phyloP scores from a whole-genome alignment of 2,113 vertebrate species.

The Pygathrix nemaeus region DNA sequence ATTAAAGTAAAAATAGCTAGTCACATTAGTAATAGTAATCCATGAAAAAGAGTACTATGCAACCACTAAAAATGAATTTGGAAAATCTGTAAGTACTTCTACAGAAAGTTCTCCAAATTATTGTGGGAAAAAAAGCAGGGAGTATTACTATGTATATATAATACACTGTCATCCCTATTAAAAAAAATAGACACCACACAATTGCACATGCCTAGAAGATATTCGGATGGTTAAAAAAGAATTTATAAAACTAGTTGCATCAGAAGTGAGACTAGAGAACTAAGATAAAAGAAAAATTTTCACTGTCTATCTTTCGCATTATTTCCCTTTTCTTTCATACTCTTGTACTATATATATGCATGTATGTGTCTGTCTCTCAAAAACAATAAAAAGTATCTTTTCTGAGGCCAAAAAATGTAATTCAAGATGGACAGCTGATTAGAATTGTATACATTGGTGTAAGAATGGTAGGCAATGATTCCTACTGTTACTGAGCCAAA shows the following conservation, averaged over 20 bases:
- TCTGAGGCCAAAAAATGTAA: neutral
- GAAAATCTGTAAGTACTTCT: neutral
- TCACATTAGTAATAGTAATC: neutral
- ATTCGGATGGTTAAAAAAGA: neutral
- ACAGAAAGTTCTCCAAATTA: neutral
- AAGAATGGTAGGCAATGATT: neutral
- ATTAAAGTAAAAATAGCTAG: neutral
- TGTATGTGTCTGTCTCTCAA: neutral
- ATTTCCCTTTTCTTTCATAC: slow-evolving; percentile 12
- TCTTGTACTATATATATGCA: neutral
- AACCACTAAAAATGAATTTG: neutral
- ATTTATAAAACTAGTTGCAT: neutral
- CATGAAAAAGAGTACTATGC: neutral
- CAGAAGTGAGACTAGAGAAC: neutral
- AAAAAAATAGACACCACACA: neutral
- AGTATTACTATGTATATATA: neutral
- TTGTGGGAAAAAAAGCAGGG: neutral
- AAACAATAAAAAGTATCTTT: neutral
- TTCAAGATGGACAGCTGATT: neutral
- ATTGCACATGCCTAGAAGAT: neutral
- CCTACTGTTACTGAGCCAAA: neutral
- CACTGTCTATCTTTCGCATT: neutral
- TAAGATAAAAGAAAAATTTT: neutral
- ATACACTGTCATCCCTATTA: neutral
- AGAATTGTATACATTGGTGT: neutral